These are phyloP conservation scores for Ypsolopha sequella DNA, from an alignment of 2,888 invertebrate species.

Conservation along the genomic window DNA sequence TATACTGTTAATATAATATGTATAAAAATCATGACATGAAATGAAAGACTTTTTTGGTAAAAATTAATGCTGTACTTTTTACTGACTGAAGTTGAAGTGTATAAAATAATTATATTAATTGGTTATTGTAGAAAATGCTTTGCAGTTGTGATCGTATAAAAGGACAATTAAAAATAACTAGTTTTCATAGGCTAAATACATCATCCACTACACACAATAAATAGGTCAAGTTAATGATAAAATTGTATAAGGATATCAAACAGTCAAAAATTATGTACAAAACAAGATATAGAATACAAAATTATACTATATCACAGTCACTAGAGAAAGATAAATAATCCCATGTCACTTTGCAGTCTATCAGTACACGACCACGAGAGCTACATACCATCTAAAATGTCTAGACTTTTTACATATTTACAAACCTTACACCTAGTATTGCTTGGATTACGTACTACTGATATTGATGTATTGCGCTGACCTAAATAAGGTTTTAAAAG, in stretches of 20 bases:
- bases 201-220: conserved; percentile 40
- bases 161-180: neutral
- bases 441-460: conserved; percentile 62
- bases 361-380: conserved; percentile 44
- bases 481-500: conserved; percentile 11
- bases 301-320: conserved; percentile 69
- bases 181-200: conserved; percentile 11
- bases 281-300: conserved; percentile 46
- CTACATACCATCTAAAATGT: conserved; percentile 18
- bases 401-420: conserved; percentile 46
- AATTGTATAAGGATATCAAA: conserved; percentile 69
- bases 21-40: neutral
- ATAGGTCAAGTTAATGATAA: conserved; percentile 20
- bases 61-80: neutral
- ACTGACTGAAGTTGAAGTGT: neutral
- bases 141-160: conserved; percentile 22
- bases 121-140: conserved; percentile 30
- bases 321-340: conserved; percentile 57
- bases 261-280: conserved; percentile 57
- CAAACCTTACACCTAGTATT: conserved; percentile 52
- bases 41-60: neutral
- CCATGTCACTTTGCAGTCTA: conserved; percentile 55
- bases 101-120: neutral
- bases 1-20: too few relatives aligned
- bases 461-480: conserved; percentile 34